These are phyloP conservation scores for Monoplex corrugatus DNA, from an alignment of 2,888 invertebrate genomes.

Conservation along the genomic window DNA sequence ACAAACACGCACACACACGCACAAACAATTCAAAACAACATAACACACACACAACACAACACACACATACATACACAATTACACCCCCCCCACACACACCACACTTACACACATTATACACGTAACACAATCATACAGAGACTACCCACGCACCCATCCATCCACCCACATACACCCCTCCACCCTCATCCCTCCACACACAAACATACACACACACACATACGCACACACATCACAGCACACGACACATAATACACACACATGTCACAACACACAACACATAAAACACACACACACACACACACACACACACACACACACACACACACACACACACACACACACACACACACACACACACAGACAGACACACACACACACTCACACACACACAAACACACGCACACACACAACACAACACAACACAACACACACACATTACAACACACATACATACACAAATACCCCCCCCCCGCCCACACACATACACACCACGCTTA, in stretches of 20 bases:
- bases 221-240: not conserved
- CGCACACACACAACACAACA: not conserved
- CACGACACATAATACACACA: not conserved
- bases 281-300: not conserved
- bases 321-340: constrained; percentile 10
- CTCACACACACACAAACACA: not conserved
- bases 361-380: not conserved
- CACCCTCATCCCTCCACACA: not conserved
- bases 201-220: constrained; percentile 7
- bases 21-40: no score
- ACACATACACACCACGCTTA: constrained; percentile 2
- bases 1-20: no score
- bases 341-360: constrained; percentile 4
- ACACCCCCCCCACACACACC: not conserved
- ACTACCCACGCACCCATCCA: not conserved
- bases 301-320: not conserved
- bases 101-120: not conserved
- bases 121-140: not conserved
- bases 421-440: not conserved
- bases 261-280: not conserved
- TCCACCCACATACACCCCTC: no score
- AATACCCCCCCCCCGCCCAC: not conserved
- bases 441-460: no score
- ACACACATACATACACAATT: constrained; percentile 2
- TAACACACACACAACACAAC: no score